Evolutionary conservation across 2,888 invertebrate genomes (phyloP).

Genomic region (Eupithecia tripunctaria): DNA sequence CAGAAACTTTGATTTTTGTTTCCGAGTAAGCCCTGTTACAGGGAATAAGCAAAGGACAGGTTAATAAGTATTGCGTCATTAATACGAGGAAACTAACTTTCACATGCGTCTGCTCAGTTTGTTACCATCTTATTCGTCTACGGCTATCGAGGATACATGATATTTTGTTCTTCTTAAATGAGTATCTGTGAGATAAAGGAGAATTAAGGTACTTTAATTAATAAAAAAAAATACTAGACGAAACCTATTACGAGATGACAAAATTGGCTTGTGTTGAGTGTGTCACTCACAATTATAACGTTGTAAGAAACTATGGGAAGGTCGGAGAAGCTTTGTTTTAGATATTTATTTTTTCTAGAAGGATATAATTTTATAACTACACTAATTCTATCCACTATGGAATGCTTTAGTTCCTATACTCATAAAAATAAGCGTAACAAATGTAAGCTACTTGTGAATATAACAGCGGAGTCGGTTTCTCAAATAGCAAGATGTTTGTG

Average conservation of each 20-base stretch:
- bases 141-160: neutral
- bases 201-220: neutral
- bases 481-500: neutral
- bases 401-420: neutral
- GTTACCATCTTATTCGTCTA: slow-evolving; percentile 1
- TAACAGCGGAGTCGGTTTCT: neutral
- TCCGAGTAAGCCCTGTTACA: neutral
- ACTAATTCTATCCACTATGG: neutral
- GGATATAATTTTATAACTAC: neutral
- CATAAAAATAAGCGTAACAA: slow-evolving; percentile 18
- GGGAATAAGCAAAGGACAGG: neutral
- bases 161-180: slow-evolving; percentile 11
- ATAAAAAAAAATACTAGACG: neutral
- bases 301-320: neutral
- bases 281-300: neutral
- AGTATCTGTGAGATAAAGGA: neutral
- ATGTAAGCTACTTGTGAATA: slow-evolving; percentile 16
- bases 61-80: neutral
- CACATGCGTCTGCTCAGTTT: slow-evolving; percentile 6
- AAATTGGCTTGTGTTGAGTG: neutral
- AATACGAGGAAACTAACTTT: slow-evolving; percentile 5
- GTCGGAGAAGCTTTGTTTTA: neutral
- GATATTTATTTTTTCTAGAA: neutral
- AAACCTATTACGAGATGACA: neutral
- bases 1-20: no score